Percentiles rank a stretch among this genome's conserved stretches.
phyloP scores from a whole-genome alignment of 2,797 vertebrate species.

The Brotula barbata region DNA sequence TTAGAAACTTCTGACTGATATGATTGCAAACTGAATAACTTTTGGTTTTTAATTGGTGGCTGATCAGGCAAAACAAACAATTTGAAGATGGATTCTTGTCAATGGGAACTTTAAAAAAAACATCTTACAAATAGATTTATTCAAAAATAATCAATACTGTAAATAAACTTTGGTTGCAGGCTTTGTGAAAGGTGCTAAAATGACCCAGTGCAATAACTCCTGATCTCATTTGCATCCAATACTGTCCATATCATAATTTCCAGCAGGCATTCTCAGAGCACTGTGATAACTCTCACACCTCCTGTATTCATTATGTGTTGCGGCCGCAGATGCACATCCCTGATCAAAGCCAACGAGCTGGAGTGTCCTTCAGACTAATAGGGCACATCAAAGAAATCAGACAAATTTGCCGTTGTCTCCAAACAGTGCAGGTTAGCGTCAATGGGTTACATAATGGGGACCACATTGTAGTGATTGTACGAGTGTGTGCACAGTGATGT shows the following conservation, averaged over 20 bases:
- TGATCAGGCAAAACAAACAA: no score
- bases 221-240: background rate
- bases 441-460: conserved; percentile 12
- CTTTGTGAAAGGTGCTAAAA: background rate
- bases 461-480: background rate
- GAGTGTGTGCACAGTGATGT: background rate
- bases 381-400: conserved; percentile 44
- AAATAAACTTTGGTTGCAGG: no score
- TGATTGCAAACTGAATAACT: no score
- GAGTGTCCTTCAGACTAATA: conserved; percentile 43
- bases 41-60: no score
- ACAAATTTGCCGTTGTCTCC: conserved; percentile 16
- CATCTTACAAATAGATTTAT: no score
- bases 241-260: no score
- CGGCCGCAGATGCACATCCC: conserved; percentile 56
- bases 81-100: no score
- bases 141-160: no score
- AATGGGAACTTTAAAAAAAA: no score
- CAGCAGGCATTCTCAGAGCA: conserved; percentile 35
- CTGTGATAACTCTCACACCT: conserved; percentile 47
- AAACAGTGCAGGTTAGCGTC: conserved; percentile 32
- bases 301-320: conserved; percentile 38
- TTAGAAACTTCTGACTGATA: no score
- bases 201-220: background rate
- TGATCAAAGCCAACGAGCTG: conserved; percentile 63